A percentile compares a stretch with the other conserved stretches of the same genome.
Evolutionary conservation across 64 coral and sea anemone species (phyloP).

Genomic region (Montipora foliosa): DNA sequence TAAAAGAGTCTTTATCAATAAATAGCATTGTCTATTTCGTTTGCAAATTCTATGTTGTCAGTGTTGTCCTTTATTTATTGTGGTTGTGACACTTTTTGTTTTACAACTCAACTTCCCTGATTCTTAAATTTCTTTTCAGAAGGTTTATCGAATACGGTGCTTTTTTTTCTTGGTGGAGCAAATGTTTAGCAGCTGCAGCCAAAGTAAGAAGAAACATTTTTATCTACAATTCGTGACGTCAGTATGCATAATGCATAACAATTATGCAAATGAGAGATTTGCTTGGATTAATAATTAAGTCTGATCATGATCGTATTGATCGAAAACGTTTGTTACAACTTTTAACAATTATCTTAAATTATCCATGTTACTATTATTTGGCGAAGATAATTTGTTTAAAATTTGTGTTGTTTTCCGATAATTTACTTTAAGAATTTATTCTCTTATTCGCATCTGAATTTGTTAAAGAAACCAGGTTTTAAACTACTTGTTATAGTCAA

Average conservation of each 20-base stretch:
- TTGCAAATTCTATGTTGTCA: background rate
- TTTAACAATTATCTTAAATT: too few relatives aligned
- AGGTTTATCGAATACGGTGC: background rate
- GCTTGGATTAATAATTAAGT: too few relatives aligned
- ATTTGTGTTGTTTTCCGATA: too few relatives aligned
- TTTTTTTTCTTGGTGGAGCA: background rate
- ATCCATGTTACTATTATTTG: too few relatives aligned
- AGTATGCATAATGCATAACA: too few relatives aligned
- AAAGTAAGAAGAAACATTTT: background rate
- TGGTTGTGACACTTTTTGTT: background rate
- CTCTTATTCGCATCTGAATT: background rate
- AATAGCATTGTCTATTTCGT: background rate
- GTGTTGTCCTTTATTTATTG: background rate
- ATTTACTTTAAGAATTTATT: too few relatives aligned
- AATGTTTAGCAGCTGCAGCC: slow-evolving; percentile 1
- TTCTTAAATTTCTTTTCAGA: background rate
- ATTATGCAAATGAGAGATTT: too few relatives aligned
- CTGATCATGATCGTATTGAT: too few relatives aligned
- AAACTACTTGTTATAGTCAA: slow-evolving; percentile 3
- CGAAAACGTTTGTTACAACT: too few relatives aligned
- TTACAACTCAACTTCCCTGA: background rate
- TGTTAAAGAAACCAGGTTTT: slow-evolving; percentile 11
- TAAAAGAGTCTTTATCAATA: background rate
- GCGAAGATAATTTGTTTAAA: too few relatives aligned
- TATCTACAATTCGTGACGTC: background rate